phyloP scores from a whole-genome alignment of 2,113 vertebrate genomes.

The Notarius lentiginosus region DNA sequence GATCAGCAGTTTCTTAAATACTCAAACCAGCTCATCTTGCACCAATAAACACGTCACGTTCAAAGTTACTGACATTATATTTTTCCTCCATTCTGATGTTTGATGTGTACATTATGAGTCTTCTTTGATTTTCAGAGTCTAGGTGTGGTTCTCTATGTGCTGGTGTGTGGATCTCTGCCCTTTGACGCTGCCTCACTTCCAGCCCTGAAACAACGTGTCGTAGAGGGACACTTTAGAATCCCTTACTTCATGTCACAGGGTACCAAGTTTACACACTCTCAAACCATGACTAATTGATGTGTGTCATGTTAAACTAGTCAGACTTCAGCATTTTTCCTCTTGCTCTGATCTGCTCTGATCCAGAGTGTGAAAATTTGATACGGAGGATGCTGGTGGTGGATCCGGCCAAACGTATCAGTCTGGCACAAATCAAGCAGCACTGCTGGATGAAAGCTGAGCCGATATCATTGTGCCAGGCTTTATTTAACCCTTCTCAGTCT shows the following conservation, averaged over 20 bases:
- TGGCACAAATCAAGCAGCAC: constrained; percentile 85
- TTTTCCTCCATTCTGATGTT: neutral
- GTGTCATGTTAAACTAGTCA: neutral
- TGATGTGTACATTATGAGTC: neutral
- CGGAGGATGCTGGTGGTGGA: constrained; percentile 84
- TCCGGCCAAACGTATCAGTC: constrained; percentile 79
- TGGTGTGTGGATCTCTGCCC: constrained; percentile 83
- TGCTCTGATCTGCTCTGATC: constrained; percentile 5
- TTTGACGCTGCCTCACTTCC: constrained; percentile 83
- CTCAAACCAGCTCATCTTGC: neutral
- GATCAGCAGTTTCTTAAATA: neutral
- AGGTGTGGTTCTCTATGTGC: constrained; percentile 84
- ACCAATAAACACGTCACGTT: neutral
- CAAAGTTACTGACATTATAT: neutral
- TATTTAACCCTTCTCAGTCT: constrained; percentile 60
- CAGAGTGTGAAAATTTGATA: constrained; percentile 86
- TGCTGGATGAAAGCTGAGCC: constrained; percentile 83
- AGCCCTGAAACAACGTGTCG: constrained; percentile 80
- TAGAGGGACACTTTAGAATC: constrained; percentile 85
- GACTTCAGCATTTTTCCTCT: neutral
- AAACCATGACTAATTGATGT: neutral
- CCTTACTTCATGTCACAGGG: constrained; percentile 83
- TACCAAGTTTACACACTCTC: neutral
- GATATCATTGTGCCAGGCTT: constrained; percentile 71
- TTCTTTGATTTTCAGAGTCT: constrained; percentile 74